Conservation (phyloP, 2,797 vertebrate species). For the Corythornis leucogaster region DNA sequence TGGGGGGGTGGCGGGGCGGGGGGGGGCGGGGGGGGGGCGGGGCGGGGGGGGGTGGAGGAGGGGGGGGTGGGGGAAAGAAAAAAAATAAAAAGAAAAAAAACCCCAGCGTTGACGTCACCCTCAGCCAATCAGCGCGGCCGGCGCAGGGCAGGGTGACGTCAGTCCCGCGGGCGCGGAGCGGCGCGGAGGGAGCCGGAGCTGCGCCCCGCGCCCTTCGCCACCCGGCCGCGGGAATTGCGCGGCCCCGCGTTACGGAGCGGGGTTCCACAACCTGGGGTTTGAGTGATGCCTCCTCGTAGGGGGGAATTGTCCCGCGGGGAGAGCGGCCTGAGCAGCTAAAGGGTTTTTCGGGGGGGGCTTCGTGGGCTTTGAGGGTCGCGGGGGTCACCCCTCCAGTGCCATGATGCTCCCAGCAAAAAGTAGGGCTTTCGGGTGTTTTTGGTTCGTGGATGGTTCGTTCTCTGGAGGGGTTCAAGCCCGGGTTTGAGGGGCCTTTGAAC, state of each 20-base stretch:
- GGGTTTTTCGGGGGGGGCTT: no score
- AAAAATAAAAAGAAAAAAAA: not conserved
- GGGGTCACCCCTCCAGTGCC: no score
- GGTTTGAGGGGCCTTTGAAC: not conserved
- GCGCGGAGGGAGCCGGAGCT: not conserved
- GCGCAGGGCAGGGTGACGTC: constrained; percentile 87
- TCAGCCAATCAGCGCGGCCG: constrained; percentile 87
- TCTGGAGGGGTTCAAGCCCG: not conserved
- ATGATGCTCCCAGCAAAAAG: not conserved
- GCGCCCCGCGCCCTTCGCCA: no score
- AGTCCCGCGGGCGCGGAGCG: constrained; percentile 62
- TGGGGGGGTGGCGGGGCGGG: no score
- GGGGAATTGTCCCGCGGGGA: not conserved
- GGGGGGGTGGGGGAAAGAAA: no score
- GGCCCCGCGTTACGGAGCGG: not conserved
- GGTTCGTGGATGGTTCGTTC: accelerated
- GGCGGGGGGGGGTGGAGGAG: no score
- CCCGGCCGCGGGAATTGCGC: not conserved
- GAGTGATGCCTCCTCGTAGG: not conserved
- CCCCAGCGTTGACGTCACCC: constrained; percentile 87
- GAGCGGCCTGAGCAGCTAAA: not conserved
- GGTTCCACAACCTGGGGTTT: no score
- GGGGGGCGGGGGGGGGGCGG: no score
- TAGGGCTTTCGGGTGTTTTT: accelerated
- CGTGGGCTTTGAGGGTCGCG: not conserved